A percentile compares a stretch with the other conserved stretches of the same genome.
Evolutionary conservation across 2,888 invertebrate species (phyloP).

Genomic region (Crocallis elinguaria): DNA sequence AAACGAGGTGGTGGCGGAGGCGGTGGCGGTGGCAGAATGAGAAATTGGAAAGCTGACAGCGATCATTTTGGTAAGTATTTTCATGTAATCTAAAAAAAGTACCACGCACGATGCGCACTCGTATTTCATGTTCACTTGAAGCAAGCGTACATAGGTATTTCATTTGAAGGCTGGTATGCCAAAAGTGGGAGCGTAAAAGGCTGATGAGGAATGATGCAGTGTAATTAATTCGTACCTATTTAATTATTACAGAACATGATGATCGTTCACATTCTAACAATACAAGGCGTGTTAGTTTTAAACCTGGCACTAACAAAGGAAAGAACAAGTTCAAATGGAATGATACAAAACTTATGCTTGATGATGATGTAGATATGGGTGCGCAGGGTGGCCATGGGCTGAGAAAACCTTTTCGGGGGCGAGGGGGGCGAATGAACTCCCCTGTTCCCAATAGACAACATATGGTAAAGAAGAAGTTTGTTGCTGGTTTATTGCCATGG

Average conservation of each 20-base stretch:
- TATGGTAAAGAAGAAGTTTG: constrained; percentile 70
- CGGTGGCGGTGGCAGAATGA: constrained; percentile 64
- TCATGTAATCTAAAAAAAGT: neutral
- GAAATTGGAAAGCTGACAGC: constrained; percentile 68
- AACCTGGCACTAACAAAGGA: constrained; percentile 75
- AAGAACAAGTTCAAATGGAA: constrained; percentile 76
- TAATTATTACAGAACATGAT: constrained; percentile 74
- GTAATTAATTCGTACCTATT: no score
- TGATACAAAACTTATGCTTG: constrained; percentile 79
- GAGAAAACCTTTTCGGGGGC: constrained; percentile 66
- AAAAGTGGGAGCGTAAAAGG: no score
- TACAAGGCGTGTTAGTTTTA: constrained; percentile 83
- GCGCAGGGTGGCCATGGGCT: constrained; percentile 52
- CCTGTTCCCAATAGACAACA: constrained; percentile 71
- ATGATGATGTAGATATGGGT: constrained; percentile 87
- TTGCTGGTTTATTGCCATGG: constrained; percentile 86
- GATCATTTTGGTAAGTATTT: constrained; percentile 71
- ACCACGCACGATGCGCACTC: neutral
- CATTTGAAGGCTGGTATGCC: no score
- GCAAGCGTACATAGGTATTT: neutral
- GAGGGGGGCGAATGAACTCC: constrained; percentile 75
- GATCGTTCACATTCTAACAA: constrained; percentile 68
- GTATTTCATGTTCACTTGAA: neutral
- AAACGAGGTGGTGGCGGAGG: constrained; percentile 74
- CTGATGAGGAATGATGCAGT: no score